phyloP scores from a whole-genome alignment of 1,140 invertebrate genomes.

The Pseudomyrmex pallidus region DNA sequence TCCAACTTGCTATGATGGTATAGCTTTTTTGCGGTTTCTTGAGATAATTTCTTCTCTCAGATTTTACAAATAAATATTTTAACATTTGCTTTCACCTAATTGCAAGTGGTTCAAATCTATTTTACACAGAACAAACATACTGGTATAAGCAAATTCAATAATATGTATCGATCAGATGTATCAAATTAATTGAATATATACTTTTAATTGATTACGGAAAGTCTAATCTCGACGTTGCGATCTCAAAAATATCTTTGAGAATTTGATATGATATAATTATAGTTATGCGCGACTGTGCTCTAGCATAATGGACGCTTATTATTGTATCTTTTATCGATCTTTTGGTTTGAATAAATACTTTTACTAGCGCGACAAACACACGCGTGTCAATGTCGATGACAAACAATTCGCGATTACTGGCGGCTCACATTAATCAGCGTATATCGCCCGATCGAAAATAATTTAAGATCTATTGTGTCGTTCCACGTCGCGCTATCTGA shows the following conservation, averaged over 20 bases:
- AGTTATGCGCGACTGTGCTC: slow-evolving; percentile 14
- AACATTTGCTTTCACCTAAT: background rate
- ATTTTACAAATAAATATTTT: background rate
- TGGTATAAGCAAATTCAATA: too few species aligned
- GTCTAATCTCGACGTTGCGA: background rate
- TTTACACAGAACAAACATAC: too few species aligned
- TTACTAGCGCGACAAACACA: slow-evolving; percentile 5
- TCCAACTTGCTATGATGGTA: background rate
- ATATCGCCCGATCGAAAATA: slow-evolving; percentile 56
- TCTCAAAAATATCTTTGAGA: background rate
- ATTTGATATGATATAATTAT: background rate
- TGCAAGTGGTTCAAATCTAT: too few species aligned
- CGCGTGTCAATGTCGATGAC: slow-evolving; percentile 24
- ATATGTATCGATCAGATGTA: background rate
- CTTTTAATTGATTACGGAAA: background rate
- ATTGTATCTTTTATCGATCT: background rate
- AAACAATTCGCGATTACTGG: slow-evolving; percentile 51
- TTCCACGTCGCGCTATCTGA: slow-evolving; percentile 49
- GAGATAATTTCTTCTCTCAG: background rate
- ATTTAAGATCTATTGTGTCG: slow-evolving; percentile 56
- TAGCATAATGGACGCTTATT: slow-evolving; percentile 27
- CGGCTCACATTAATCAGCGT: slow-evolving; percentile 45
- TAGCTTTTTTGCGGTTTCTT: too few species aligned
- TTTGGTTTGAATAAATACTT: slow-evolving; percentile 26
- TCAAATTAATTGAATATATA: background rate